Evolutionary conservation across 1,140 invertebrate species (phyloP).

Genomic region (Pissodes strobi): DNA sequence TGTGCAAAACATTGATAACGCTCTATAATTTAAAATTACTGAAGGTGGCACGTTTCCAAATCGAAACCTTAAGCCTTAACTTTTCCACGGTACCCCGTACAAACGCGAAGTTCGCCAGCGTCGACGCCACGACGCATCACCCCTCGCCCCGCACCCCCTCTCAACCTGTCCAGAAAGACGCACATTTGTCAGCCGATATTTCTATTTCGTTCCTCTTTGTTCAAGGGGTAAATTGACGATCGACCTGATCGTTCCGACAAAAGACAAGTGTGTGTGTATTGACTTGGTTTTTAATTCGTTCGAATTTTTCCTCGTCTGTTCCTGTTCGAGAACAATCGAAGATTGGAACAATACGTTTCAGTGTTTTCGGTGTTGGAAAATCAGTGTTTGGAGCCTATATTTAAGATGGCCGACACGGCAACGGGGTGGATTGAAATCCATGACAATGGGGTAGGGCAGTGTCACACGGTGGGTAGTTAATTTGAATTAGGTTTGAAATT

Average conservation of each 20-base stretch:
- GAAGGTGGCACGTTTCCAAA: too few relatives aligned
- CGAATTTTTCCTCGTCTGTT: not conserved
- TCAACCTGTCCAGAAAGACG: not conserved
- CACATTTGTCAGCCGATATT: conserved; percentile 28
- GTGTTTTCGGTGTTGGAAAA: not conserved
- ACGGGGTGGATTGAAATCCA: conserved; percentile 1
- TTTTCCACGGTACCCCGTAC: too few relatives aligned
- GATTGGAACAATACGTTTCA: not conserved
- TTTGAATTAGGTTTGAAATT: conserved; percentile 1
- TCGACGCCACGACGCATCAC: conserved; percentile 10
- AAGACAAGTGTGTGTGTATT: too few relatives aligned
- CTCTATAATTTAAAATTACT: too few relatives aligned
- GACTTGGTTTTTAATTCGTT: not conserved
- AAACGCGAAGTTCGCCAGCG: too few relatives aligned
- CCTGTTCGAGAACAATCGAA: too few relatives aligned
- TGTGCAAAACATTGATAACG: too few relatives aligned
- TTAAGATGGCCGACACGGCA: conserved; percentile 17
- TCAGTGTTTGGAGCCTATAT: conserved; percentile 1
- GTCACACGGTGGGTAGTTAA: conserved; percentile 4
- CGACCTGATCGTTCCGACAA: too few relatives aligned
- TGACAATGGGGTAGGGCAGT: conserved; percentile 22
- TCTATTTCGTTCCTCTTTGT: conserved; percentile 26
- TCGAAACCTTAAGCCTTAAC: too few relatives aligned
- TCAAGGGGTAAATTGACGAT: not conserved
- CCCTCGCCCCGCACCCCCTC: not conserved